phyloP scores from a whole-genome alignment of 2,797 vertebrate species.

The Ispidina lecontei region DNA sequence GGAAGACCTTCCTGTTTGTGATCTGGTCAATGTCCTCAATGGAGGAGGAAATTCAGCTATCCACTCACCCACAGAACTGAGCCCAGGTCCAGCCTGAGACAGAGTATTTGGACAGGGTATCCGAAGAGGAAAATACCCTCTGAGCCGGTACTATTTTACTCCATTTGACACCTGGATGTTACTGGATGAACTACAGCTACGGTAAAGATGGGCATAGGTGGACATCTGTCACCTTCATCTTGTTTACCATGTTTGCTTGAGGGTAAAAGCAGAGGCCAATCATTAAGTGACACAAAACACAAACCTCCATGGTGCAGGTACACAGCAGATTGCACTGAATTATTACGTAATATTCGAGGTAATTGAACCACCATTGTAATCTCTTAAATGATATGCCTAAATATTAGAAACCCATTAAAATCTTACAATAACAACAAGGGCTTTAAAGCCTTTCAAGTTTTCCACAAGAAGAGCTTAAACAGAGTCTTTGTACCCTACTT shows the following conservation, averaged over 20 bases:
- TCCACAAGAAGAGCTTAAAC: not conserved
- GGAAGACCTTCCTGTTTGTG: too few relatives aligned
- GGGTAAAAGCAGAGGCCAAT: not conserved
- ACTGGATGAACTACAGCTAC: not conserved
- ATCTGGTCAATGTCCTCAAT: rapidly evolving
- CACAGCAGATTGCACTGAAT: not conserved
- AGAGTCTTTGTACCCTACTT: not conserved
- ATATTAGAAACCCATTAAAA: rapidly evolving
- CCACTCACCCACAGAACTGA: not conserved
- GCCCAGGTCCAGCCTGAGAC: not conserved
- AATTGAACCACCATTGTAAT: not conserved
- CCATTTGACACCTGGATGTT: rapidly evolving
- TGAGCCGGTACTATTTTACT: not conserved
- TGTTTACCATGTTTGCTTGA: rapidly evolving
- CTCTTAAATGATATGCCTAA: rapidly evolving
- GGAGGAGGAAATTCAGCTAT: not conserved
- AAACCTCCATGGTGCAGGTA: not conserved
- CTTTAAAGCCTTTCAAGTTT: not conserved
- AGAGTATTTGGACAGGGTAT: not conserved
- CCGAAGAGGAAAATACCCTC: not conserved
- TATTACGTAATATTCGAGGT: not conserved
- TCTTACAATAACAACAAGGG: not conserved
- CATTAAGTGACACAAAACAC: not conserved
- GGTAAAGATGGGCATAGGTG: not conserved
- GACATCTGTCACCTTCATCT: not conserved